Percentiles rank a stretch among this genome's conserved stretches.
Conservation (phyloP, 2,888 invertebrate genomes). For the Alcis repandata region DNA sequence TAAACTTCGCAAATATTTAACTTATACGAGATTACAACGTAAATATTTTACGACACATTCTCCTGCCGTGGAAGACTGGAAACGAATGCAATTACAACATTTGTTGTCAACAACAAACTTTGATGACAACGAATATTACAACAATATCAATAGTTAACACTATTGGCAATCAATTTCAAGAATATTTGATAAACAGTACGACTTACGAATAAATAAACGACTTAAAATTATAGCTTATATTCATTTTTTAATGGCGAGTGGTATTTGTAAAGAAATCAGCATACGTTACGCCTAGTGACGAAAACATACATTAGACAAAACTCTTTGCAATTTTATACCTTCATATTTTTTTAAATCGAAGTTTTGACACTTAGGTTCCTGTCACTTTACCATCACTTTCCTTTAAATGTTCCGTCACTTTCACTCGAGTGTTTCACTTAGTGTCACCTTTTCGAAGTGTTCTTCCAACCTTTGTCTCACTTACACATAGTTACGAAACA, state of each 20-base stretch:
- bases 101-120: not conserved
- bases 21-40: constrained; percentile 43
- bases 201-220: constrained; percentile 3
- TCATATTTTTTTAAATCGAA: not conserved
- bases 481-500: constrained; percentile 18
- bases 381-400: constrained; percentile 19
- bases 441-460: constrained; percentile 17
- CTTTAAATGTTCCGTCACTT: constrained; percentile 14
- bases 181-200: not conserved
- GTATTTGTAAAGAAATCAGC: constrained; percentile 15
- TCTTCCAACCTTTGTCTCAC: not conserved
- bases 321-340: constrained; percentile 10
- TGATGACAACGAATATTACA: constrained; percentile 3
- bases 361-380: constrained; percentile 10
- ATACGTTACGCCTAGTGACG: constrained; percentile 7
- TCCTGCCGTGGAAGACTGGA: constrained; percentile 60
- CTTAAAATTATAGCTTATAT: constrained; percentile 6
- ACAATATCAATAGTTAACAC: constrained; percentile 1
- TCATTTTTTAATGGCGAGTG: constrained; percentile 14
- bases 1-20: constrained; percentile 53
- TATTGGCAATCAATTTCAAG: constrained; percentile 4
- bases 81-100: constrained; percentile 18
- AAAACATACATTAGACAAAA: constrained; percentile 1
- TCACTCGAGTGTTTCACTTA: not conserved
- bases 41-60: constrained; percentile 40